phyloP scores from a whole-genome alignment of 2,797 vertebrate genomes.

The Etheostoma perlongum region DNA sequence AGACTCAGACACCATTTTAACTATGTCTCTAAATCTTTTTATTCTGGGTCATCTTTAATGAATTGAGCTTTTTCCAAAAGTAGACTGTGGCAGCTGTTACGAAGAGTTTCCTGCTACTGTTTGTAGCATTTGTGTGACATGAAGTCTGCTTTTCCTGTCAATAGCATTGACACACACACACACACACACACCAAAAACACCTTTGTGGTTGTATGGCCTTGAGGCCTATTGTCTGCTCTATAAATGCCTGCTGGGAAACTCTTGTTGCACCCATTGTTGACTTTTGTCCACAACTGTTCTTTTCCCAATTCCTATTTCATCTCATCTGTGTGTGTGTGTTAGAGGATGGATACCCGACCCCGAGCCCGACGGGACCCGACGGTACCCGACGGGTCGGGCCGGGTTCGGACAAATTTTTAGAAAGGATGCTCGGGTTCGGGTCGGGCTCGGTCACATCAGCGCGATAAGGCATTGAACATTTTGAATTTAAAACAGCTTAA shows the following conservation, averaged over 20 bases:
- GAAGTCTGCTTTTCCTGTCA: conserved; percentile 68
- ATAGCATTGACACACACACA: background rate
- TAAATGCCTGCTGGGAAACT: conserved; percentile 63
- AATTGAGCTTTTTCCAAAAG: conserved; percentile 43
- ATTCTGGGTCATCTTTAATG: conserved; percentile 70
- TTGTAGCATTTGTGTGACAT: conserved; percentile 62
- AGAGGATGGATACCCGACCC: too few species aligned
- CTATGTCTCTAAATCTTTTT: conserved; percentile 40
- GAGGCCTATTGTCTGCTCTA: conserved; percentile 66
- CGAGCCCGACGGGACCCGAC: too few species aligned
- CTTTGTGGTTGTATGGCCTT: conserved; percentile 61
- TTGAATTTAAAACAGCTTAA: too few species aligned
- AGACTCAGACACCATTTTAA: conserved; percentile 54
- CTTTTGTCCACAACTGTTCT: conserved; percentile 65
- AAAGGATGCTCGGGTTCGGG: too few species aligned
- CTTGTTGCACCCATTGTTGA: conserved; percentile 53
- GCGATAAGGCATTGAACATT: too few species aligned
- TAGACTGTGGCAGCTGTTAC: conserved; percentile 41
- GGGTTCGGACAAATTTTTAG: too few species aligned
- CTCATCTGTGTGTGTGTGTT: conserved; percentile 34
- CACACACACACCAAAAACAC: background rate
- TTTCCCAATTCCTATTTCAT: conserved; percentile 57
- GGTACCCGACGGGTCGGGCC: too few species aligned
- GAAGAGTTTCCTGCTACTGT: conserved; percentile 68
- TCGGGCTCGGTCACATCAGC: too few species aligned